phyloP scores from a whole-genome alignment of 2,797 vertebrate genomes.

The Tokudaia tokunoshimensis region DNA sequence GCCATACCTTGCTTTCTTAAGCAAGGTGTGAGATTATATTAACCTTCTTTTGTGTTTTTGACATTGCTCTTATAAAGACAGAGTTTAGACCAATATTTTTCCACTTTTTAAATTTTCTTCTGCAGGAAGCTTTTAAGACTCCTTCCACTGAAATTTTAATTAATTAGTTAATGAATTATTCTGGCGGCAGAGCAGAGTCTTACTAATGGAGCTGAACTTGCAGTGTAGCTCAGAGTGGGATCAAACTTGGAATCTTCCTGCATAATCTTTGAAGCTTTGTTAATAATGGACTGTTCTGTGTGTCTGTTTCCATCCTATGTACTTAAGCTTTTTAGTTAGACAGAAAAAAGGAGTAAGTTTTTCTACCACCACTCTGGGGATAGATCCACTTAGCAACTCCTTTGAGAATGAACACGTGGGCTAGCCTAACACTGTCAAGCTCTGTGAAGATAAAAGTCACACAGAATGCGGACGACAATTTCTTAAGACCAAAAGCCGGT shows the following conservation, averaged over 20 bases:
- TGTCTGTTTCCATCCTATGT: background rate
- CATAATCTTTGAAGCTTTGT: background rate
- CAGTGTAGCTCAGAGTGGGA: background rate
- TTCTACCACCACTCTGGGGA: background rate
- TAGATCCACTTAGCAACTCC: background rate
- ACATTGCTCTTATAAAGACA: background rate
- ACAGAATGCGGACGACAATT: background rate
- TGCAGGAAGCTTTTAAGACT: background rate
- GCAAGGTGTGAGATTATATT: background rate
- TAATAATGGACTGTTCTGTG: background rate
- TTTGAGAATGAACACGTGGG: background rate
- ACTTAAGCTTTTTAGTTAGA: background rate
- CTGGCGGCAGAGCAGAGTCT: background rate
- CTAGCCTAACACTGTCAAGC: background rate
- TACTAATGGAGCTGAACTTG: background rate
- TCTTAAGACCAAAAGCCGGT: background rate
- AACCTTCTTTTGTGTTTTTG: conserved; percentile 12
- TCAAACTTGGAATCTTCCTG: background rate
- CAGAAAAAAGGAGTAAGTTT: background rate
- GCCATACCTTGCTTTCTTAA: conserved; percentile 12
- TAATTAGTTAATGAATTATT: background rate
- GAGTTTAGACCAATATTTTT: background rate
- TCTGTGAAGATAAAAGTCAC: conserved; percentile 20
- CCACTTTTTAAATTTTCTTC: background rate
- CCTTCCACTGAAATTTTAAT: background rate